Evolutionary conservation across 2,113 vertebrate genomes (phyloP), one percentile per base, ranked within the genome.

Genomic region (Fregata magnificens): DNA sequence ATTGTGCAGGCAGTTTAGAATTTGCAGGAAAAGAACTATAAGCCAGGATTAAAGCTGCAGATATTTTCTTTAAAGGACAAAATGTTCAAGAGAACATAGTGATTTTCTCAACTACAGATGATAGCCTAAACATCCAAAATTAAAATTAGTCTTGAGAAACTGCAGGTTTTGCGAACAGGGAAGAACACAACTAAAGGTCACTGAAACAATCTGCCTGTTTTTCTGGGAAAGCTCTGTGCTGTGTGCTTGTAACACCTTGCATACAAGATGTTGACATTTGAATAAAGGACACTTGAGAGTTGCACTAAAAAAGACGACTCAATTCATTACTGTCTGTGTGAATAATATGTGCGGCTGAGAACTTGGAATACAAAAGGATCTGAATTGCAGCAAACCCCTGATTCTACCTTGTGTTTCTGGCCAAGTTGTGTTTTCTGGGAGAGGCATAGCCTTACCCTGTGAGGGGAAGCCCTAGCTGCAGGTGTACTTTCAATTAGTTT

Each of bases 191-290:
- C 49, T 96, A 97, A 97, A 97, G 93, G 95, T 97, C 93, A 88
- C n/a, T 14, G 85, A 74, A 91, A 88, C 93, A 95, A 93, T 97
- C 95, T 96, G 96, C 74, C 44, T 93, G 92, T 88, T 95, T 95
- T 96, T 91, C 93, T 93, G 90, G 63, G 92, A 96, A 82, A 80
- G 42, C 87, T 95, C 40, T 0, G 5, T 91, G 70, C 91, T 93
- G 31, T 77, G 84, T 44, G 86, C 84, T 85, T 90, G 70, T 91
- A 96, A 86, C 96, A 97, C 96, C 96, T 97, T 96, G 95, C 56
- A 12, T 94, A 93, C 96, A 96, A 97, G 96, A 96, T 97, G 95
- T 66, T 97, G 96, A 88, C 92, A 96, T 97, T 97, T 96, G 92
- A 96, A 93, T 96, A 95, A 95, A 96, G 87, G 93, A 91, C 96